Percentiles rank a stretch among this genome's conserved stretches.
Conservation (phyloP, 2,888 invertebrate species). For the Machimus rusticus region DNA sequence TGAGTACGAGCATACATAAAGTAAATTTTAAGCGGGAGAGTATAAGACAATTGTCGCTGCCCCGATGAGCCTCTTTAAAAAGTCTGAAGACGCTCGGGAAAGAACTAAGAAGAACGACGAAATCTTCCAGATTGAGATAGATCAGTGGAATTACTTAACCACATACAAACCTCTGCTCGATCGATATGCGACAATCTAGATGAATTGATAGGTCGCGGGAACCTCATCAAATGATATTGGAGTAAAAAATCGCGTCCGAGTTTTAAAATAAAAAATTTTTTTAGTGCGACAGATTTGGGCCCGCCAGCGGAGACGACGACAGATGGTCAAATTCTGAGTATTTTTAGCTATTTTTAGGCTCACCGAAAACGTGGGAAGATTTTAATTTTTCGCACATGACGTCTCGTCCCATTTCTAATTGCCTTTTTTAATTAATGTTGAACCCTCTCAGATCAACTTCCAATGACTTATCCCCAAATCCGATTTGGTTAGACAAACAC, state of each 20-base stretch:
- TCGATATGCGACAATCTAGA: not conserved
- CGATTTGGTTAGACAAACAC: not conserved
- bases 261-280: not conserved
- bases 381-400: not conserved
- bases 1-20: constrained; percentile 18
- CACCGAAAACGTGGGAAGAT: not conserved
- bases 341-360: constrained; percentile 26
- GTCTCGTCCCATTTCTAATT: not conserved
- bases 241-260: not conserved
- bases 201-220: not conserved
- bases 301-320: not conserved
- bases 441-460: not conserved
- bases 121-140: constrained; percentile 22
- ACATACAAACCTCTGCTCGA: not conserved
- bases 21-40: constrained; percentile 24
- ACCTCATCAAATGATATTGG: not conserved
- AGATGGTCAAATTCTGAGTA: not conserved
- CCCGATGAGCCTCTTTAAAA: not conserved
- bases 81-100: not conserved
- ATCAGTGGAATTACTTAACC: constrained; percentile 16
- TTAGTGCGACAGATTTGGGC: not conserved
- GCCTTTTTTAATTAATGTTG: not conserved
- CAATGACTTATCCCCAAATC: not conserved
- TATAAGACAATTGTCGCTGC: constrained; percentile 30
- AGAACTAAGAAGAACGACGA: not conserved